Percentiles rank a stretch among this genome's conserved stretches.
Conservation (phyloP, 2,797 vertebrate genomes). For the Artibeus jamaicensis region DNA sequence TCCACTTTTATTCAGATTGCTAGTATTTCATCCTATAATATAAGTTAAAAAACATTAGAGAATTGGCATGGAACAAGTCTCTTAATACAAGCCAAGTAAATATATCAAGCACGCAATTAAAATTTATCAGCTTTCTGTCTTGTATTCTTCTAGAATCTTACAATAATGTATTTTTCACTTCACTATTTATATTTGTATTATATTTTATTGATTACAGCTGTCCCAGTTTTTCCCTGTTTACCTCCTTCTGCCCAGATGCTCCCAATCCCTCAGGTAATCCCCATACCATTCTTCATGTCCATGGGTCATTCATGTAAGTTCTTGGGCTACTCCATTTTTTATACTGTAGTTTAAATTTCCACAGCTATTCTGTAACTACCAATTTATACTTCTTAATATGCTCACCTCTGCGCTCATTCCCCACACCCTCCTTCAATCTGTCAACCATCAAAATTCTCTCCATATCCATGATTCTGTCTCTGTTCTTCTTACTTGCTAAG, state of each 20-base stretch:
- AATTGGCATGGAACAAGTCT: not conserved
- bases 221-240: not conserved
- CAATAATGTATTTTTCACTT: not conserved
- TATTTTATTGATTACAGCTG: not conserved
- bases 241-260: not conserved
- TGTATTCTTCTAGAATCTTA: not conserved
- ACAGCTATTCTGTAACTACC: not conserved
- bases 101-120: not conserved
- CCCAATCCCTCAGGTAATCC: not conserved
- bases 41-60: not conserved
- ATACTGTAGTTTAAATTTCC: not conserved
- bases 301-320: not conserved
- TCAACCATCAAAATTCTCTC: not conserved
- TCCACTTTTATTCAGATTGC: not conserved
- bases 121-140: not conserved
- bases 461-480: not conserved
- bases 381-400: not conserved
- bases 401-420: not conserved
- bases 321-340: not conserved
- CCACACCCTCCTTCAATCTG: not conserved
- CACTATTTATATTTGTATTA: not conserved
- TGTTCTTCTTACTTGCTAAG: not conserved
- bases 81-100: not conserved
- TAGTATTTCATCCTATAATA: not conserved
- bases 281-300: not conserved